Percentiles rank a stretch among this genome's conserved stretches.
phyloP scores from a whole-genome alignment of 64 coral and sea anemone species.

The Dendronephthya gigantea region DNA sequence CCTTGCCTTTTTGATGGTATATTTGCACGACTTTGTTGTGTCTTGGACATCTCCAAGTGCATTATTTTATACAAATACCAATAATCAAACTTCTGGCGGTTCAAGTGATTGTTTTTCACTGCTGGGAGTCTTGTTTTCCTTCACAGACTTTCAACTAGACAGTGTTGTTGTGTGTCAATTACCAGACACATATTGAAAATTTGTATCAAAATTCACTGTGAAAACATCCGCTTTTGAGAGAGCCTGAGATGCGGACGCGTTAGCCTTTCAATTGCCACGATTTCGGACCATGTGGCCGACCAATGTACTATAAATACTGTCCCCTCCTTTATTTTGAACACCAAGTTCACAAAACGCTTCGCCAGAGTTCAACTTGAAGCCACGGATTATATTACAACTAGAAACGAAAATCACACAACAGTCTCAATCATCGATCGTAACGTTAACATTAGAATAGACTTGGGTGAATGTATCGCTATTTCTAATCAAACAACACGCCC shows the following conservation, averaged over 20 bases:
- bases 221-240: background rate
- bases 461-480: background rate
- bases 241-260: background rate
- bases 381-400: background rate
- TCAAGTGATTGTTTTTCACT: background rate
- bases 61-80: conserved; percentile 19
- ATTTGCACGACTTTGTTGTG: background rate
- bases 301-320: background rate
- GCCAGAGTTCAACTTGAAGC: background rate
- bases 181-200: background rate
- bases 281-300: background rate
- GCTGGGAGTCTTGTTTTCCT: background rate
- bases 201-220: background rate
- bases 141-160: background rate
- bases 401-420: background rate
- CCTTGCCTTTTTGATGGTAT: conserved; percentile 1
- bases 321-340: background rate
- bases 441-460: background rate
- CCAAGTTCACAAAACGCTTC: background rate
- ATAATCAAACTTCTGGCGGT: background rate
- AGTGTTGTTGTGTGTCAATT: conserved; percentile 12
- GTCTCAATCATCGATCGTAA: background rate
- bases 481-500: background rate
- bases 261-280: background rate
- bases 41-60: conserved; percentile 5